A percentile compares a stretch with the other conserved stretches of the same genome.
phyloP scores from a whole-genome alignment of 2,888 invertebrate genomes.

The Tetranychus piercei region DNA sequence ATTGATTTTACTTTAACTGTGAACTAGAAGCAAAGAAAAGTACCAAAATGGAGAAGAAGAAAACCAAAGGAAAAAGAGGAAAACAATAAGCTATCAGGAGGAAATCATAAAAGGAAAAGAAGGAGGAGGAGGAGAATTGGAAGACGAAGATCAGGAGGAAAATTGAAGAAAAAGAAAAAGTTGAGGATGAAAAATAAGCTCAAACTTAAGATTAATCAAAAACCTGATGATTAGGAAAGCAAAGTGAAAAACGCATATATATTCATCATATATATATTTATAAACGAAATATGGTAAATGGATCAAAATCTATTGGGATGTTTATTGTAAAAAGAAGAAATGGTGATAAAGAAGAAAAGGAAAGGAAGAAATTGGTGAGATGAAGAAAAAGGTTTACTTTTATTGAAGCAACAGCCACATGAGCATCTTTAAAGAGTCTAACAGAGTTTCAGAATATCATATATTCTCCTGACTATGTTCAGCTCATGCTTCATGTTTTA shows the following conservation, averaged over 20 bases:
- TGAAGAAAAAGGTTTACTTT: not conserved
- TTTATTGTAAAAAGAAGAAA: conserved; percentile 1
- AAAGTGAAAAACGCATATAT: not conserved
- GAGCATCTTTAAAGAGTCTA: not conserved
- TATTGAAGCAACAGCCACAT: not conserved
- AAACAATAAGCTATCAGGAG: not conserved
- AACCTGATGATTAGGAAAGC: not conserved
- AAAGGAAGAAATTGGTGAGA: not conserved
- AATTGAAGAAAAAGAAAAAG: not conserved
- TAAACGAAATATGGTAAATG: not conserved
- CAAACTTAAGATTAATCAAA: not conserved
- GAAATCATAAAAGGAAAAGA: not conserved
- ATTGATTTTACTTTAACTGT: not conserved
- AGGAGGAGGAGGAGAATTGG: not conserved
- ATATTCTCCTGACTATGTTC: not conserved
- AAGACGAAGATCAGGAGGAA: not conserved
- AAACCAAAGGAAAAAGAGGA: not conserved
- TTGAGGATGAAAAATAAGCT: not conserved
- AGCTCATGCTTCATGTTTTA: not conserved
- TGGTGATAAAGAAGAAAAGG: not conserved
- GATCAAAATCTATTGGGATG: not conserved
- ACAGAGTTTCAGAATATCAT: not conserved
- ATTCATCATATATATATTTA: no score
- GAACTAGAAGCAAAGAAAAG: not conserved
- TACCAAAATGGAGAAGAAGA: not conserved